Evolutionary conservation across 2,888 invertebrate genomes (phyloP), one percentile per base, ranked within the genome.

Genomic region (Lypha dubia): DNA sequence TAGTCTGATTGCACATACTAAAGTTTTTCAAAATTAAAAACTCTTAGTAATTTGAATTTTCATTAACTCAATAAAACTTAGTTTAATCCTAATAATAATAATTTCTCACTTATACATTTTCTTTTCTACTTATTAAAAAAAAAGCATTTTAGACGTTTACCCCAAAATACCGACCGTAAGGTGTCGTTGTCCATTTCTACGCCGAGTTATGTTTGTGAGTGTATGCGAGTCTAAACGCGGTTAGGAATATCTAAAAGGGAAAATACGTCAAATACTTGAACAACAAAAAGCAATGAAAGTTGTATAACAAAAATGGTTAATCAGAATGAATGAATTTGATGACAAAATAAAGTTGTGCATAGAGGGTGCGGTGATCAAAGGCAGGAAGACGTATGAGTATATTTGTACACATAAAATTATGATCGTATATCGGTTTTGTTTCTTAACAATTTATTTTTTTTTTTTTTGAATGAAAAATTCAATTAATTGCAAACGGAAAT

Each of bases 271-370:
- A 75, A 75, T 44, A 41, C 49, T 56, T 68, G 32, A 62, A 56
- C 51, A 62, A 49, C 56, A 51, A 49, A 46, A 63, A 77, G 68
- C 58, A 84, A 84, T 84, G 81, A 84, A 84, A 81, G 81, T 84
- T 81, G 71, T 77, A 65, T 83, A 71, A 84, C 80, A 46, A 58
- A 84, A 53, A 71, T 74, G 83, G 71, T 62, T 35, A 80, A 73
- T 68, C 41, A 77, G 60, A 84, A 84, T 68, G 24, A 65, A 70
- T 44, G 17, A 63, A 46, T 53, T 67, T 53, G n/a, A 24, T n/a
- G n/a, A 38, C 17, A 22, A 8, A 28, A 28, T 6, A 22, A 8
- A 5, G 24, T 74, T 53, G 24, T 41, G 32, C 9, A 6, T 9
- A 17, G 44, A 35, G 46, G 49, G 46, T 13, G 44, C 9, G 13